Evolutionary conservation across 2,888 invertebrate genomes (phyloP).

Genomic region (Tipula lateralis): DNA sequence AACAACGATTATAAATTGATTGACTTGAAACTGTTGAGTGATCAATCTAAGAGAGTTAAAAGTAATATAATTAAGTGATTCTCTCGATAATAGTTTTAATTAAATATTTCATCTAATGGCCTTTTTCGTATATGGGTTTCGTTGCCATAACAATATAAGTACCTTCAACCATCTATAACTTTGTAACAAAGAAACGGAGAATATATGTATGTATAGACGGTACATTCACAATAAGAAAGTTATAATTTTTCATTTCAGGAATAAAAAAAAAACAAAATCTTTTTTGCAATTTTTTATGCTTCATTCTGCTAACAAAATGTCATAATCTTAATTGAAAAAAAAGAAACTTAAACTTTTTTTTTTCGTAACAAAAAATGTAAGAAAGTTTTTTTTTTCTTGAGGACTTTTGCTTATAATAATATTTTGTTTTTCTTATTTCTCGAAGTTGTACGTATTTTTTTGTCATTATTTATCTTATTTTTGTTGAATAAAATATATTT

Average conservation of each 20-base stretch:
- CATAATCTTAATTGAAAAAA: constrained; percentile 24
- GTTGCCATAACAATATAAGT: not conserved
- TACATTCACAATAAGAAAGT: not conserved
- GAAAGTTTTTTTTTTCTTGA: not conserved
- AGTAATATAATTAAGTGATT: not conserved
- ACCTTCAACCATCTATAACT: not conserved
- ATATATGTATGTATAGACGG: not conserved
- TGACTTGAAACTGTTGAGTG: not conserved
- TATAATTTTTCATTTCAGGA: not conserved
- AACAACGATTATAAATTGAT: no score
- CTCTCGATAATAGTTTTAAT: not conserved
- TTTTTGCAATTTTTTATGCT: not conserved
- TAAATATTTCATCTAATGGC: not conserved
- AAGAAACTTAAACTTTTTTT: not conserved
- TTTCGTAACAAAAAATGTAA: not conserved
- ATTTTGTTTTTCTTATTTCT: not conserved
- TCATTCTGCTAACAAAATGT: constrained; percentile 1
- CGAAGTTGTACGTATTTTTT: not conserved
- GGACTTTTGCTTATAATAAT: not conserved
- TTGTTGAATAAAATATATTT: not conserved
- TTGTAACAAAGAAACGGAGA: not conserved
- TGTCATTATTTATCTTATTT: constrained; percentile 7
- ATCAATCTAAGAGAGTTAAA: not conserved
- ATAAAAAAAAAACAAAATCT: not conserved
- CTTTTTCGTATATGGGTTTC: not conserved